Evolutionary conservation across 1,140 invertebrate genomes (phyloP), one percentile per base, ranked within the genome.

Genomic region (Parasteatoda tepidariorum): DNA sequence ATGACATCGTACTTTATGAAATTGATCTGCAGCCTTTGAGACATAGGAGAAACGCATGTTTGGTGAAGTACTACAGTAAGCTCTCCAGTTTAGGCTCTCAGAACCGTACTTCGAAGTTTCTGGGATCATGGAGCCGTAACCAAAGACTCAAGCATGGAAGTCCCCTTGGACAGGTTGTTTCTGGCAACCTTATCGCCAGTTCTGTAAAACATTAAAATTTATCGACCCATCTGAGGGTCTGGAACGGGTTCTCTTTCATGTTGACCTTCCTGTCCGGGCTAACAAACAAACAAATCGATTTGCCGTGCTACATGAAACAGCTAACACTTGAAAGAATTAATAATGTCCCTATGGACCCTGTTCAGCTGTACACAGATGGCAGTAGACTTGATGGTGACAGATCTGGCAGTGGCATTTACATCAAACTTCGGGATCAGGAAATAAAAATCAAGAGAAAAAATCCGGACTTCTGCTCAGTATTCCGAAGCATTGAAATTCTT

Each of bases 381-480:
- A 59, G 55, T 59, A 59, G 55, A 59, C 15, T 9, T 24, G 55
- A 64, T 64, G 11, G 30, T 64, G 30, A 28, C 9, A 9, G 13
- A 26, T 30, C 61, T 64, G 61, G 61, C 24, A 26, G 11, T 64
- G 26, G 26, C n/a, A 64, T 64, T 64, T 64, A 26, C 61, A 64
- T 64, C 18, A 59, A n/a, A 59, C n/a, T 59, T 18, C 18, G 22
- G 22, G 55, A 59, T 59, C 55, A 59, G n/a, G 26, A 64, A 26
- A 30, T 64, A 30, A 30, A 31, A 22, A 26, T 64, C 30, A 6
- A 64, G 61, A 64, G 26, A 22, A 64, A 26, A 64, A 64, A 64
- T 64, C 30, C 11, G 11, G 61, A 64, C 61, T 64, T 30, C 30
- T 59, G 55, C 6, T 59, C 55, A n/a, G 18, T 59, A n/a, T 59